Percentiles rank a stretch among this genome's conserved stretches.
phyloP scores from a whole-genome alignment of 2,888 invertebrate genomes.

The Smittia aterrima region DNA sequence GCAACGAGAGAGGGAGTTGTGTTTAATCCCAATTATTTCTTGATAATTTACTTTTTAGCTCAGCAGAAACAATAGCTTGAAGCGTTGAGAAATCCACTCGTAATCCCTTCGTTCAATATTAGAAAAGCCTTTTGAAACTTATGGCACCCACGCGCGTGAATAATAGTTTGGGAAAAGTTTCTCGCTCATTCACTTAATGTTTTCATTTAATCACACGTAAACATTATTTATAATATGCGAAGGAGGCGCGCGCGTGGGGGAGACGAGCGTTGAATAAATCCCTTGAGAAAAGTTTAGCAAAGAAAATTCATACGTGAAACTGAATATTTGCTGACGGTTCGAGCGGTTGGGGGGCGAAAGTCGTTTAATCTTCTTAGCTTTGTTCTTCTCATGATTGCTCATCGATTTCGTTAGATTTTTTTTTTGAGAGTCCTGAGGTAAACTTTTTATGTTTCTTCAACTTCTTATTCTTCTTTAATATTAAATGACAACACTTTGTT shows the following conservation, averaged over 20 bases:
- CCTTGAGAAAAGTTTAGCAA: neutral
- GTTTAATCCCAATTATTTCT: slow-evolving; percentile 38
- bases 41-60: slow-evolving; percentile 38
- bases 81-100: slow-evolving; percentile 7
- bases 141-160: slow-evolving; percentile 8
- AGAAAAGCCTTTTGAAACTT: slow-evolving; percentile 25
- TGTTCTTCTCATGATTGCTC: too few species aligned
- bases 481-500: slow-evolving; percentile 38
- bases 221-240: slow-evolving; percentile 33
- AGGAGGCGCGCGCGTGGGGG: neutral
- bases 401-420: too few species aligned
- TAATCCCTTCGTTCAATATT: slow-evolving; percentile 38
- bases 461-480: slow-evolving; percentile 12
- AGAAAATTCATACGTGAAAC: neutral
- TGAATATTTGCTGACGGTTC: neutral
- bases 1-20: neutral
- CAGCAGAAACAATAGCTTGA: slow-evolving; percentile 28
- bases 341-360: neutral
- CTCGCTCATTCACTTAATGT: slow-evolving; percentile 12
- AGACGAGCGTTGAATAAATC: neutral
- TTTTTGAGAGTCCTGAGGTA: too few species aligned
- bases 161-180: slow-evolving; percentile 11
- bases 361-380: too few species aligned
- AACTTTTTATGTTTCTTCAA: too few species aligned
- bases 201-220: slow-evolving; percentile 39